A percentile compares a stretch with the other conserved stretches of the same genome.
Conservation (phyloP, 2,113 vertebrate genomes). For the Pseudois nayaur region DNA sequence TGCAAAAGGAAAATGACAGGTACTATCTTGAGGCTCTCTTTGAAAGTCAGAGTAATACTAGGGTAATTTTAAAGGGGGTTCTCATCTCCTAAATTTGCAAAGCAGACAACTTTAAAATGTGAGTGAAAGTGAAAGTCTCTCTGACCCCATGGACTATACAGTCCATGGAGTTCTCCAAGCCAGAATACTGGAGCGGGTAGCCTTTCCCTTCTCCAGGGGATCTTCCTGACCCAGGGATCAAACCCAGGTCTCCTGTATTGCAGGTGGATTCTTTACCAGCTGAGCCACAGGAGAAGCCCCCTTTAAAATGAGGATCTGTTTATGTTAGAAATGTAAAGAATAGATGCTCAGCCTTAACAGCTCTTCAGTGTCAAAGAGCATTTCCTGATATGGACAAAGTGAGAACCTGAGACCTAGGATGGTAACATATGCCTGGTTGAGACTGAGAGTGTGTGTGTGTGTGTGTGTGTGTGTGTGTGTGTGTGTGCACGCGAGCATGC, state of each 20-base stretch:
- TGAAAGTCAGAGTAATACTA: background rate
- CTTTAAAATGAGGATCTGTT: background rate
- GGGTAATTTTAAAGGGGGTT: background rate
- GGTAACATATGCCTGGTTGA: background rate
- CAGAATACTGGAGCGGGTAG: background rate
- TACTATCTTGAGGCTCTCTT: background rate
- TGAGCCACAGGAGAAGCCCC: background rate
- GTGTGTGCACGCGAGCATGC: accelerated
- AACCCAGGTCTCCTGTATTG: background rate
- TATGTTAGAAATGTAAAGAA: background rate
- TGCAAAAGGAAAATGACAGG: background rate
- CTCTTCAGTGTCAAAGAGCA: background rate
- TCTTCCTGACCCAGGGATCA: background rate
- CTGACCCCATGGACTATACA: background rate
- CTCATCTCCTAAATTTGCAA: background rate
- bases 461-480: accelerated
- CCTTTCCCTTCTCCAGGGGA: background rate
- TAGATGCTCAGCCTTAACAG: background rate
- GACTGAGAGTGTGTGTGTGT: background rate
- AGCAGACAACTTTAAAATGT: background rate
- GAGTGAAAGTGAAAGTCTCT: background rate
- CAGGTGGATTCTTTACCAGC: background rate
- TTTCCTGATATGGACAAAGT: background rate
- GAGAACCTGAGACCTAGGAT: background rate
- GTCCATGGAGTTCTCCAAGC: background rate